Conservation (phyloP, 1,140 invertebrate species). For the Nautilus pompilius region DNA sequence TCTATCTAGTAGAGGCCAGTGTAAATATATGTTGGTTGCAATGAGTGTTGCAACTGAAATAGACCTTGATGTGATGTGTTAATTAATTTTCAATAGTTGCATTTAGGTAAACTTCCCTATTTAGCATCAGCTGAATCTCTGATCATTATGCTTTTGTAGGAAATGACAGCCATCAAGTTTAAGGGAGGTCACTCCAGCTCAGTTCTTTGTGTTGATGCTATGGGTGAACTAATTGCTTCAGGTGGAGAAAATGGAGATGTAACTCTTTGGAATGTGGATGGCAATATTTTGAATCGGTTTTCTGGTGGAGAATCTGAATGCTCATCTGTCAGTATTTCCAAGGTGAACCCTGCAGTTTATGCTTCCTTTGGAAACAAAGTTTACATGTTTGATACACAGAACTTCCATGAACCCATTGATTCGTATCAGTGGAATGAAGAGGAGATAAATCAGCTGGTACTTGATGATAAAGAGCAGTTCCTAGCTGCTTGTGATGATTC, state of each 20-base stretch:
- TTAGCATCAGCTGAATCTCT: too few relatives aligned
- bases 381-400: conserved; percentile 25
- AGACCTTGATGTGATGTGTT: too few relatives aligned
- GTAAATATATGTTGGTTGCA: too few relatives aligned
- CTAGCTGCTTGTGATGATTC: conserved; percentile 48
- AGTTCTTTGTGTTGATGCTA: conserved; percentile 53
- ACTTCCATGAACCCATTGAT: conserved; percentile 21
- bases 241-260: conserved; percentile 43
- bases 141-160: neutral
- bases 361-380: conserved; percentile 35
- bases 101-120: too few relatives aligned
- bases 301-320: conserved; percentile 27
- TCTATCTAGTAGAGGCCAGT: too few relatives aligned
- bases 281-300: conserved; percentile 23
- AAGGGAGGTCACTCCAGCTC: conserved; percentile 53
- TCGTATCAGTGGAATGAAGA: conserved; percentile 38
- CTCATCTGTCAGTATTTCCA: conserved; percentile 36
- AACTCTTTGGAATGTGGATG: conserved; percentile 42
- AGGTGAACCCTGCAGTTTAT: conserved; percentile 33
- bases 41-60: too few relatives aligned
- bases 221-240: conserved; percentile 26
- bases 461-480: conserved; percentile 43
- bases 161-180: conserved; percentile 5
- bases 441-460: conserved; percentile 43
- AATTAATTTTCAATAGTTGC: too few relatives aligned